Evolutionary conservation across 2,113 vertebrate genomes (phyloP).

Genomic region (Seriola rivoliana): DNA sequence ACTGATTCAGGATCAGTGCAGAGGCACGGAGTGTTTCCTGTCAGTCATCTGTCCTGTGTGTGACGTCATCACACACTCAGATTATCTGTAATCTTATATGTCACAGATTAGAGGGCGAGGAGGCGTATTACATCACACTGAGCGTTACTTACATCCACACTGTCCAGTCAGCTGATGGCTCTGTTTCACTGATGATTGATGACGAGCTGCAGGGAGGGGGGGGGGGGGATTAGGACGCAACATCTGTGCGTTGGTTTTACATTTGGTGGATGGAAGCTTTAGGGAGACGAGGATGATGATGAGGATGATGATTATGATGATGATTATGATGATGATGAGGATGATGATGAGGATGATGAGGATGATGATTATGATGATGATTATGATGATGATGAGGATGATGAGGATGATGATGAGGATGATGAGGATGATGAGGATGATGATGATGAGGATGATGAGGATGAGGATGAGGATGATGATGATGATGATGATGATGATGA

Average conservation of each 20-base stretch:
- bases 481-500: too few species aligned
- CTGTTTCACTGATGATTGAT: not conserved
- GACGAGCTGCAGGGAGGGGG: not conserved
- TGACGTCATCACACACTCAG: constrained; percentile 47
- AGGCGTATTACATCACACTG: constrained; percentile 54
- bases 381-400: not conserved
- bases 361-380: not conserved
- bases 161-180: not conserved
- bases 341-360: too few species aligned
- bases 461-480: too few species aligned
- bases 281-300: not conserved
- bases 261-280: constrained; percentile 11
- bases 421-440: too few species aligned
- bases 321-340: too few species aligned
- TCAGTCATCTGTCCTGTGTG: too few species aligned
- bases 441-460: too few species aligned
- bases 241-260: constrained; percentile 46
- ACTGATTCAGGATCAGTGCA: too few species aligned
- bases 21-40: too few species aligned
- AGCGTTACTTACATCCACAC: constrained; percentile 18
- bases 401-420: too few species aligned
- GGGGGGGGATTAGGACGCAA: constrained; percentile 30
- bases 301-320: too few species aligned
- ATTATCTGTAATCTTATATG: constrained; percentile 70
- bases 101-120: constrained; percentile 51